phyloP scores from a whole-genome alignment of 2,888 invertebrate species.

The Athalia rosae region DNA sequence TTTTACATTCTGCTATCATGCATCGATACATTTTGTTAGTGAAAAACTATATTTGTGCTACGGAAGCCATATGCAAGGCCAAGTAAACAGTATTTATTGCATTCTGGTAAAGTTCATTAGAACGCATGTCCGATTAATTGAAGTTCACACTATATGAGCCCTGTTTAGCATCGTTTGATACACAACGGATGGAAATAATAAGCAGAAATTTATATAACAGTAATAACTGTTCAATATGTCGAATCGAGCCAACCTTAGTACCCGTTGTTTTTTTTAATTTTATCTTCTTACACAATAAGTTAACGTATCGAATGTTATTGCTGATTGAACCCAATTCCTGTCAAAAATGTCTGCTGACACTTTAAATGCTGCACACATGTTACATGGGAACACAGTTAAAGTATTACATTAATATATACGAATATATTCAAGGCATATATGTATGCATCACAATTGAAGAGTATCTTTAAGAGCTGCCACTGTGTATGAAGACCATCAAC shows the following conservation, averaged over 20 bases:
- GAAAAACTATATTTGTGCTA: slow-evolving; percentile 57
- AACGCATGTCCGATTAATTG: neutral
- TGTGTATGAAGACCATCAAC: slow-evolving; percentile 10
- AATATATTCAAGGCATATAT: slow-evolving; percentile 30
- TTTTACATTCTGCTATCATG: slow-evolving; percentile 33
- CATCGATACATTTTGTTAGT: slow-evolving; percentile 49
- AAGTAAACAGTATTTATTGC: neutral
- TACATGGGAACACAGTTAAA: neutral
- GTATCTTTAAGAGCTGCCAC: slow-evolving; percentile 34
- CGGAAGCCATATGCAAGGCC: slow-evolving; percentile 62
- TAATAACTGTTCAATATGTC: too few species aligned
- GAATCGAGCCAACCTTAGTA: too few species aligned
- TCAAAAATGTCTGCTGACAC: neutral
- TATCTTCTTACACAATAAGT: too few species aligned
- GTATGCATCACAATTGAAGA: slow-evolving; percentile 39
- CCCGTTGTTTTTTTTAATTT: too few species aligned
- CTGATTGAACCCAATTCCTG: too few species aligned
- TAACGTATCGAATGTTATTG: too few species aligned
- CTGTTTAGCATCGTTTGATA: neutral
- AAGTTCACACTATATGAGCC: slow-evolving; percentile 9
- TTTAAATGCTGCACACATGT: neutral
- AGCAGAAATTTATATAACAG: neutral
- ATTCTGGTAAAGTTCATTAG: neutral
- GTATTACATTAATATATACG: slow-evolving; percentile 10
- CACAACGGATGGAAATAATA: neutral